Evolutionary conservation across 2,797 vertebrate genomes (phyloP), one percentile per base, ranked within the genome.

Genomic region (Eulemur albifrons): DNA sequence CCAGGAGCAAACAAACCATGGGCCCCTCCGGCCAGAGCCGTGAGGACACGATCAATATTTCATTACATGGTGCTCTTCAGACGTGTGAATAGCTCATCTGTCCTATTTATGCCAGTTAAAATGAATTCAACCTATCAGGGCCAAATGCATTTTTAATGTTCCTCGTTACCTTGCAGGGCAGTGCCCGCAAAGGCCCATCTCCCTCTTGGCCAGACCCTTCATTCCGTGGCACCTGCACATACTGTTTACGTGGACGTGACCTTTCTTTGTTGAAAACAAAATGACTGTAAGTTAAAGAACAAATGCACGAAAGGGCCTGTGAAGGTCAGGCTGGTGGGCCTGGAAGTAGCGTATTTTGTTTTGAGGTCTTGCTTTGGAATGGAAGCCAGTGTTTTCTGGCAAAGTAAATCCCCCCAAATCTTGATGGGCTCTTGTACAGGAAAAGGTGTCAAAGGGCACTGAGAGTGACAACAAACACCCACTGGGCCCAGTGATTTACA

Each of bases 71-170:
- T 93, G 91, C 97, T 98, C 98, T 97, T 98, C 98, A 98, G 98
- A 98, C 97, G 97, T 98, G 82, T 97, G 98, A 98, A 98, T 98
- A 97, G 97, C 98, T 98, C 98, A 98, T 98, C 98, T 98, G 98
- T 98, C 98, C 98, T 98, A 98, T 98, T 98, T 98, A 98, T 98
- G 98, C 98, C 98, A 98, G 83, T 95, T 98, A 97, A 98, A 99
- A 98, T 99, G 98, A 98, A 98, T 98, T 99, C 98, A 98, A 80
- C 98, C 98, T 98, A 98, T 98, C 98, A 98, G 97, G 90, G 93
- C 97, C 69, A 97, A 98, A 99, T 98, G 97, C 96, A 99, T 99
- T 98, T 98, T 99, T 99, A 98, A 99, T 98, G 98, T 79, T 95
- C 97, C 96, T 93, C 90, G 92, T 98, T 97, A 97, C 97, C 98